Evolutionary conservation across 2,888 invertebrate species (phyloP).

Genomic region (Argynnis bischoffii): DNA sequence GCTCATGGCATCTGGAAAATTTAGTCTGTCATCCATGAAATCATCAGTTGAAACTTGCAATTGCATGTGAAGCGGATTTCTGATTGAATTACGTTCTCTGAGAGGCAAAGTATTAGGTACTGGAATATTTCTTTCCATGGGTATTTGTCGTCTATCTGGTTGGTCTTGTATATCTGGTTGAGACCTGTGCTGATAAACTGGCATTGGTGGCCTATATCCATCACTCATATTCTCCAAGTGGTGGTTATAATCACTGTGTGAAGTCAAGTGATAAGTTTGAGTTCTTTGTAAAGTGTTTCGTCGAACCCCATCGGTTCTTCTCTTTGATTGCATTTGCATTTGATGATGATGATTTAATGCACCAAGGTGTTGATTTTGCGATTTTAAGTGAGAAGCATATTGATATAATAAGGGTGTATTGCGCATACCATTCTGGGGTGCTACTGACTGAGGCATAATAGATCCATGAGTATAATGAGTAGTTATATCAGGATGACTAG

Average conservation of each 20-base stretch:
- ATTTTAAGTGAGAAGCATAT: constrained; percentile 77
- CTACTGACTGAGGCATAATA: constrained; percentile 56
- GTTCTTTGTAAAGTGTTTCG: constrained; percentile 75
- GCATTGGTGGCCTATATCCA: constrained; percentile 59
- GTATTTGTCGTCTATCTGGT: constrained; percentile 54
- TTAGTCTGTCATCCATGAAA: constrained; percentile 60
- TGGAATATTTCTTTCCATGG: constrained; percentile 59
- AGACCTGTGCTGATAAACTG: constrained; percentile 68
- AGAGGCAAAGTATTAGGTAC: constrained; percentile 73
- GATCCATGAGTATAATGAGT: constrained; percentile 65
- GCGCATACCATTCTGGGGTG: constrained; percentile 58
- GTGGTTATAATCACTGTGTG: constrained; percentile 77
- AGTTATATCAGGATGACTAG: constrained; percentile 78
- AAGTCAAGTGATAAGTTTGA: constrained; percentile 77
- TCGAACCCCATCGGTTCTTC: constrained; percentile 64
- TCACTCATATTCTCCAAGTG: constrained; percentile 71
- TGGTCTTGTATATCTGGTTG: constrained; percentile 73
- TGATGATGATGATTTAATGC: constrained; percentile 68
- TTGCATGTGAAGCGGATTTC: constrained; percentile 69
- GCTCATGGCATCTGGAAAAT: constrained; percentile 66
- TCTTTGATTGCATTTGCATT: constrained; percentile 60
- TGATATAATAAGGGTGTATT: constrained; percentile 75
- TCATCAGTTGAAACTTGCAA: constrained; percentile 76
- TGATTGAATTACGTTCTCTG: constrained; percentile 65
- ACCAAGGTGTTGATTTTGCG: constrained; percentile 73